Conservation (phyloP, 2,113 vertebrate species). For the Oenanthe oenanthe region DNA sequence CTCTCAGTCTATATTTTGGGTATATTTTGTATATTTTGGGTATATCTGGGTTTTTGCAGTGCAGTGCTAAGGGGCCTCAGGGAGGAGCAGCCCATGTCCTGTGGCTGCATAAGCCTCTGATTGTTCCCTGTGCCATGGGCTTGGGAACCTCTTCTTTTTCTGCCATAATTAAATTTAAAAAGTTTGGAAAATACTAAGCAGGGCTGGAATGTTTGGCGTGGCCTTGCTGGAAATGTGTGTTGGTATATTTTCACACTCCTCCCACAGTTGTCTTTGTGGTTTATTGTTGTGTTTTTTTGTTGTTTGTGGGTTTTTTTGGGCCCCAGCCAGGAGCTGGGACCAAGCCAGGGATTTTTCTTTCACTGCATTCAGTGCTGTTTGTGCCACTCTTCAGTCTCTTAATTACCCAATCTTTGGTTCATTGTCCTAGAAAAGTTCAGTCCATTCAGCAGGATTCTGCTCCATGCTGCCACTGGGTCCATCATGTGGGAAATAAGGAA, state of each 20-base stretch:
- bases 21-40: not conserved
- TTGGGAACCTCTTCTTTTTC: not conserved
- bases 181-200: not conserved
- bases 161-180: not conserved
- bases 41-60: not conserved
- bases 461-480: not conserved
- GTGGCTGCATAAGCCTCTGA: not conserved
- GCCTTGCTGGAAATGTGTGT: not conserved
- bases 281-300: not conserved
- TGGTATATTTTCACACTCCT: slow-evolving; percentile 11
- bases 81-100: not conserved
- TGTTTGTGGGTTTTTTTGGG: slow-evolving; percentile 44
- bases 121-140: not conserved
- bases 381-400: slow-evolving; percentile 22
- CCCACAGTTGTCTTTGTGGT: slow-evolving; percentile 38
- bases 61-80: not conserved
- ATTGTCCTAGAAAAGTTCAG: not conserved
- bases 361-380: not conserved
- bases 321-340: slow-evolving; percentile 3
- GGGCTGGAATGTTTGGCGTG: not conserved
- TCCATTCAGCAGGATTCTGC: not conserved
- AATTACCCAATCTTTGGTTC: slow-evolving; percentile 20
- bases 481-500: not conserved
- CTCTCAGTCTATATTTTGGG: not conserved
- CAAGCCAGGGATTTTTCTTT: slow-evolving; percentile 45